A percentile compares a stretch with the other conserved stretches of the same genome.
phyloP scores from a whole-genome alignment of 2,888 invertebrate species.

The Cosmorhoe ocellata region DNA sequence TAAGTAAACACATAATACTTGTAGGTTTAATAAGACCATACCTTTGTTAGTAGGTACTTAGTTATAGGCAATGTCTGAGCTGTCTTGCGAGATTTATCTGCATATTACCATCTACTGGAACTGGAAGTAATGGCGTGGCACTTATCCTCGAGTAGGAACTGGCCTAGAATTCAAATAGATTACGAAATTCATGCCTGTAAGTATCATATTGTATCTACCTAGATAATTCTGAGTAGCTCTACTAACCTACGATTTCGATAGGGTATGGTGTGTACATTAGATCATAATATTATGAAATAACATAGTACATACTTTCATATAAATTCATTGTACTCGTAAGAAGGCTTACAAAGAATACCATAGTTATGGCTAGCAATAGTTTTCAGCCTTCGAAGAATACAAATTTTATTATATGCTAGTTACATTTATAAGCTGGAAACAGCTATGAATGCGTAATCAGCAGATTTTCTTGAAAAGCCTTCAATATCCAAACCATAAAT shows the following conservation, averaged over 20 bases:
- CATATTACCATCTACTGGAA: slow-evolving; percentile 33
- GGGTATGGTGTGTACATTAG: no score
- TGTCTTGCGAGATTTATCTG: slow-evolving; percentile 30
- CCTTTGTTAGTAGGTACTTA: slow-evolving; percentile 1
- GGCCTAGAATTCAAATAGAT: slow-evolving; percentile 50
- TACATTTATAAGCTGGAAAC: no score
- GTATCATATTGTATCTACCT: not conserved
- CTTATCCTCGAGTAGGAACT: slow-evolving; percentile 52
- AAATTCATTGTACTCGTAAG: no score
- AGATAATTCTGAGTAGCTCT: slow-evolving; percentile 10
- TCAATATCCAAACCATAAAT: not conserved
- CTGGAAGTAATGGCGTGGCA: slow-evolving; percentile 39
- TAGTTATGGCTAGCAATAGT: no score
- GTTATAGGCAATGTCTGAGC: slow-evolving; percentile 11
- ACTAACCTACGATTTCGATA: not conserved
- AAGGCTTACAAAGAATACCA: no score
- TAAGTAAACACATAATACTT: no score
- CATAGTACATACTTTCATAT: no score
- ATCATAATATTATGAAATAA: no score
- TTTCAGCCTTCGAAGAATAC: no score
- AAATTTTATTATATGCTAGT: no score
- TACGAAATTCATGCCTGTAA: slow-evolving; percentile 7
- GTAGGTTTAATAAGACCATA: not conserved
- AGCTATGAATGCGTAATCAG: no score
- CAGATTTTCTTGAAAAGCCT: no score